A percentile compares a stretch with the other conserved stretches of the same genome.
Conservation (phyloP, 2,113 vertebrate species). For the Chaetodon trifascialis region DNA sequence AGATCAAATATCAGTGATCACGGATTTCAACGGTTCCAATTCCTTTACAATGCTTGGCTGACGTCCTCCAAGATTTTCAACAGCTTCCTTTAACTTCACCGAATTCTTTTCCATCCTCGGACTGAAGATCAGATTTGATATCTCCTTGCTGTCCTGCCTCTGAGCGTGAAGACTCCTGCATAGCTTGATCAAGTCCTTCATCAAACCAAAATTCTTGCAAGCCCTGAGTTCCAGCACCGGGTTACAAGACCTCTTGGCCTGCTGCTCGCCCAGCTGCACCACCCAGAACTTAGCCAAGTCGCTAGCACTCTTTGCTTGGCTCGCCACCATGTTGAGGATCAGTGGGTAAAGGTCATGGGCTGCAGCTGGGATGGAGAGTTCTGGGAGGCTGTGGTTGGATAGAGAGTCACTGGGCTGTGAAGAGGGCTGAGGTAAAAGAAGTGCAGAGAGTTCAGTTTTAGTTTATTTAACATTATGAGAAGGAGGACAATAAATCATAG, state of each 20-base stretch:
- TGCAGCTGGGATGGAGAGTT: constrained; percentile 70
- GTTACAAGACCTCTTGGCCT: background rate
- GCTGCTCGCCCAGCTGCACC: constrained; percentile 77
- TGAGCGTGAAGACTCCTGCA: constrained; percentile 59
- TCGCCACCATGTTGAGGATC: constrained; percentile 85
- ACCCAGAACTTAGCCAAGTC: constrained; percentile 83
- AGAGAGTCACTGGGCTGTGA: constrained; percentile 2
- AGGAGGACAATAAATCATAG: background rate
- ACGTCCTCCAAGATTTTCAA: constrained; percentile 41
- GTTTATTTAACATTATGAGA: background rate
- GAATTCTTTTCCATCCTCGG: background rate
- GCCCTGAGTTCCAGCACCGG: constrained; percentile 73
- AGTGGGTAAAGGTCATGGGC: constrained; percentile 84
- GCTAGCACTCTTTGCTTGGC: constrained; percentile 73
- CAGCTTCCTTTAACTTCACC: constrained; percentile 54
- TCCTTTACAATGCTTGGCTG: background rate
- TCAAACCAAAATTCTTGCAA: constrained; percentile 81
- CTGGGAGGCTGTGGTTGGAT: background rate
- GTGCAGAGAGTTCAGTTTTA: background rate
- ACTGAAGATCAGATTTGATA: background rate
- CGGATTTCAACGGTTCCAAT: background rate
- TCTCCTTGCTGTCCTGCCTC: background rate
- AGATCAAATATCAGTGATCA: constrained; percentile 26
- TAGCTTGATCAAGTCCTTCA: constrained; percentile 83
- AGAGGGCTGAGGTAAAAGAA: constrained; percentile 8